Base-by-base conservation (phyloP, 2,888 invertebrate species). In the Myopa tessellatipennis region DNA sequence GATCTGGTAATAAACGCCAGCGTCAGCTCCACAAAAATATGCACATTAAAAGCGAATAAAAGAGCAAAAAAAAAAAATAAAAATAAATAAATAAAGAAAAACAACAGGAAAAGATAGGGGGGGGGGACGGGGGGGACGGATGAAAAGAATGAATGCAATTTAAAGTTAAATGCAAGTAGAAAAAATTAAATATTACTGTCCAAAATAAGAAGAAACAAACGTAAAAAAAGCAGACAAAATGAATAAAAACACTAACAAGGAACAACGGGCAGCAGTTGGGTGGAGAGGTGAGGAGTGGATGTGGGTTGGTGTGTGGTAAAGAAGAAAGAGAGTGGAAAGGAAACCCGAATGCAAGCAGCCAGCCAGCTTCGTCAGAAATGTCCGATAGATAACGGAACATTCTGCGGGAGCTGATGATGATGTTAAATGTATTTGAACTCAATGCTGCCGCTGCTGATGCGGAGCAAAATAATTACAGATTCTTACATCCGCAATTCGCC, bases 351-450 rank as follows among this genome's bases (percentile, higher is more conserved):
- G 3, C 26, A 70, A n/a, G 38, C 34, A 58, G 58, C 71, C 36
- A 34, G 38, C 50, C 52, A 70, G 34, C 52, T 67, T 40, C 71
- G 58, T 61, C 45, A 73, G 45, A 73, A 73, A 73, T 73, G 63
- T 61, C 26, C 38, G 50, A 73, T 61, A 73, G 73, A 73, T 73
- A 73, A 73, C 73, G 73, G 61, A 73, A 68, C 61, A 40, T 73
- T 73, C 61, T 73, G 73, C 73, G 61, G 73, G 73, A 73, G 61
- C 73, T 45, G 73, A 45, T 45, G 10, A 8, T 45, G 45, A 1
- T 26, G 26, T 26, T 26, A 26, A 26, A 26, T 26, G 26, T 26
- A 26, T 26, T 26, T 26, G 26, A 26, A 26, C 26, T 26, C 26
- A 26, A 26, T 45, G 45, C 63, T 63, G 45, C 26, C 16, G 52